Evolutionary conservation across 2,888 invertebrate genomes (phyloP), one percentile per base, ranked within the genome.

Genomic region (Cataglyphis livida): DNA sequence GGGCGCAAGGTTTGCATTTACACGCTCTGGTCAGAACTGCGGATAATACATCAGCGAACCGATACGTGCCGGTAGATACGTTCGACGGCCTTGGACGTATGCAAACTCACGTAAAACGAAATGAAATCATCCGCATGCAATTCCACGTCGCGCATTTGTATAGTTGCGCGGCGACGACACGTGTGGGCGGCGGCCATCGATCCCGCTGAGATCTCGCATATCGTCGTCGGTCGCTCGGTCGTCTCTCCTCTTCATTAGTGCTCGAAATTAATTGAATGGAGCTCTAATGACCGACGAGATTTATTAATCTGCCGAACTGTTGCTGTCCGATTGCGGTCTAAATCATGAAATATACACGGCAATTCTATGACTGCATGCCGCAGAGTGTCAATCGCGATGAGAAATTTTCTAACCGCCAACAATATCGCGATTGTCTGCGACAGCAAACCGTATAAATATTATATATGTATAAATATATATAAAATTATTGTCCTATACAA

Each of bases 81-180:
- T 79, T 51, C 41, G 84, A 61, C 87, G 78, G 65, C 91, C 91
- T 91, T 90, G 88, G 44, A 62, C 74, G 84, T 89, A 90, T 91
- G 92, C 89, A 90, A 89, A 90, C 81, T 82, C 84, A 82, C 84
- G 85, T 84, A 83, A 89, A 89, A 84, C 83, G 88, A 87, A 51
- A 91, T 91, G 91, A 91, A 91, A 91, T 91, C 90, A 89, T 90
- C 87, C 84, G 84, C 87, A 89, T 87, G 88, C 88, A 85, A 89
- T 85, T 85, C 82, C 76, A 35, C 73, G 59, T 59, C 57, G 41
- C 35, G 70, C 61, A 70, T 83, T 75, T 38, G 78, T 32, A 61
- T 32, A 57, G 35, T 35, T 48, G 32, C 25, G 28, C 28, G 6
- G 21, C 62, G 48, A 57, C 64, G 64, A 38, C 75, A 70, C 76